Percentiles rank a stretch among this genome's conserved stretches.
These are phyloP conservation scores for Cremastobaeus sp. DNA, from an alignment of 2,888 invertebrate species.

Conservation along the genomic window DNA sequence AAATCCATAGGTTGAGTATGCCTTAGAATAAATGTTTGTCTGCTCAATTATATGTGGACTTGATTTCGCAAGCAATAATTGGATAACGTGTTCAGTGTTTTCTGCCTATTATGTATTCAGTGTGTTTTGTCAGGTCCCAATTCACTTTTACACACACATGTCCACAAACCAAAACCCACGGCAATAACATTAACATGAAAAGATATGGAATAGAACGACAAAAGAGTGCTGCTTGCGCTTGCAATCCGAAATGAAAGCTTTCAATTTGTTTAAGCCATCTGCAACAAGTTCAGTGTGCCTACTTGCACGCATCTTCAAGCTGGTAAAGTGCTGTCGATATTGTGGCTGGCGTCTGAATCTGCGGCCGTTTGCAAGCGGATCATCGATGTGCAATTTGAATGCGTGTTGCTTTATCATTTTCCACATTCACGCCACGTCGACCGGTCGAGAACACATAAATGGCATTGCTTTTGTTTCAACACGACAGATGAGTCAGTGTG, in stretches of 20 bases:
- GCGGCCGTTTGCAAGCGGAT: constrained; percentile 29
- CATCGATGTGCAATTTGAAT: constrained; percentile 27
- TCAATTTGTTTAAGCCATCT: constrained; percentile 40
- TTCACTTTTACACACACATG: not conserved
- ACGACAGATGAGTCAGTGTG: not conserved
- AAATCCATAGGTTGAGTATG: no score
- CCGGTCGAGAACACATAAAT: not conserved
- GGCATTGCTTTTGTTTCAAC: constrained; percentile 22
- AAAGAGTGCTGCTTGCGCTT: constrained; percentile 48
- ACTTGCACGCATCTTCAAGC: constrained; percentile 45
- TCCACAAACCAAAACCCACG: no score
- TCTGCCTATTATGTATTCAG: not conserved
- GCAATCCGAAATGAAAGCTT: constrained; percentile 32
- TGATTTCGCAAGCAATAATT: no score
- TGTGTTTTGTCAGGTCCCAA: not conserved
- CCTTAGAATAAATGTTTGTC: no score
- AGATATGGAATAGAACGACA: not conserved
- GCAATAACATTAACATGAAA: constrained; percentile 1
- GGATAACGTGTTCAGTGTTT: no score
- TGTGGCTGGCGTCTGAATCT: constrained; percentile 22
- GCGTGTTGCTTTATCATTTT: constrained; percentile 45
- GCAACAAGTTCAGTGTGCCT: constrained; percentile 33
- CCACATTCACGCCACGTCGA: constrained; percentile 7
- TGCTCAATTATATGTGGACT: no score
- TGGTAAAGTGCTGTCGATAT: constrained; percentile 31